Percentiles rank a stretch among this genome's conserved stretches.
These are phyloP conservation scores for Cotesia glomerata DNA, from an alignment of 1,140 invertebrate genomes.

Conservation along the genomic window DNA sequence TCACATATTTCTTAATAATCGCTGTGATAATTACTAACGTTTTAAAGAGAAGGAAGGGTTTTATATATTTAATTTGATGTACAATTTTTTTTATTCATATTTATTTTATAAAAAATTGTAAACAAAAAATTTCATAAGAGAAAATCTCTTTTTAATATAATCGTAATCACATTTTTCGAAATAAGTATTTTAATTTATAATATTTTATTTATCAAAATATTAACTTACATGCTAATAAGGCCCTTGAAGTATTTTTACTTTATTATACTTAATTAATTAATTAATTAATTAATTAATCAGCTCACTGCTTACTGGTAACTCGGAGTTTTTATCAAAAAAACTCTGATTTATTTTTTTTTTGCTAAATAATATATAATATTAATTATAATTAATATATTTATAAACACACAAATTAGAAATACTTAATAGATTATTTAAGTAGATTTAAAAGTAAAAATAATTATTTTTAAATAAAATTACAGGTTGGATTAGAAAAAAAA, in stretches of 20 bases:
- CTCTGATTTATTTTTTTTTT: background rate
- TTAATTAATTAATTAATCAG: background rate
- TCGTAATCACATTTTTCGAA: background rate
- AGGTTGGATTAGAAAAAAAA: background rate
- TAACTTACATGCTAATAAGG: slow-evolving; percentile 53
- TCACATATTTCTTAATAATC: background rate
- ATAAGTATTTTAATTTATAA: background rate
- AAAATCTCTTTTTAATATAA: background rate
- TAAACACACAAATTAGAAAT: background rate
- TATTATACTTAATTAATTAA: background rate
- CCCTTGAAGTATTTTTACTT: slow-evolving; percentile 25
- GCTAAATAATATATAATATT: background rate
- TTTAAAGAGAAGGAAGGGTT: background rate
- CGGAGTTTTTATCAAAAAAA: background rate
- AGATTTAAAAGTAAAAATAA: slow-evolving; percentile 4
- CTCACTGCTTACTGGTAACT: background rate
- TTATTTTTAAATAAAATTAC: slow-evolving; percentile 15
- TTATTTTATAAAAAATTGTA: slow-evolving; percentile 2
- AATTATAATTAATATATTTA: background rate
- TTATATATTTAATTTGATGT: background rate
- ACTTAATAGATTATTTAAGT: background rate
- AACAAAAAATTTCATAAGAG: background rate
- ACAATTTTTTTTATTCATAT: background rate
- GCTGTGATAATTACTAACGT: background rate
- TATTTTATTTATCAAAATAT: slow-evolving; percentile 33